These are phyloP conservation scores for Phyllostomus hastatus DNA, from an alignment of 2,113 vertebrate genomes.

Conservation along the genomic window DNA sequence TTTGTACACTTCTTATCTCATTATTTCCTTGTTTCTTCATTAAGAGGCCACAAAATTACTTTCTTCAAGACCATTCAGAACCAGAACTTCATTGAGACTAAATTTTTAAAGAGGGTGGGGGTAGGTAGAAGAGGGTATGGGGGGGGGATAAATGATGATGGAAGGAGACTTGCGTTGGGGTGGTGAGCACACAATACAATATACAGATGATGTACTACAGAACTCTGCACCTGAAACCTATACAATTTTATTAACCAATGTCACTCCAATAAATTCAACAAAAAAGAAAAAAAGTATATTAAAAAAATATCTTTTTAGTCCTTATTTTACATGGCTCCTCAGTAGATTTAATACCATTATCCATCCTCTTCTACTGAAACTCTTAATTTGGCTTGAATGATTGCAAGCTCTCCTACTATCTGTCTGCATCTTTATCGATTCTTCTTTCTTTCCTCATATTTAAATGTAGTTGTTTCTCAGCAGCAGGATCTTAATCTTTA, in stretches of 20 bases:
- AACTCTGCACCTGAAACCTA: too few relatives aligned
- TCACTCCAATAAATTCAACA: too few relatives aligned
- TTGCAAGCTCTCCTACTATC: not conserved
- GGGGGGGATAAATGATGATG: too few relatives aligned
- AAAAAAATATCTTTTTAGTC: not conserved
- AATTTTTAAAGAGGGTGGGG: not conserved
- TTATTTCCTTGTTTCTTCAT: not conserved
- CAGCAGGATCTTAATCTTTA: not conserved
- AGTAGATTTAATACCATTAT: not conserved
- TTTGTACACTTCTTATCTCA: not conserved
- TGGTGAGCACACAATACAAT: too few relatives aligned
- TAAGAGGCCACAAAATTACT: not conserved
- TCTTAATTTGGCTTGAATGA: not conserved
- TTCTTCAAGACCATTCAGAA: not conserved
- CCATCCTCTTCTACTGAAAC: not conserved
- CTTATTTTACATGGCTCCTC: not conserved
- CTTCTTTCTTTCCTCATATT: not conserved
- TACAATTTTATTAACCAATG: too few relatives aligned
- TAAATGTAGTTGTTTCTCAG: not conserved
- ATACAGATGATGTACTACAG: too few relatives aligned
- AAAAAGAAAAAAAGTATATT: too few relatives aligned
- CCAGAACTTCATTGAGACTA: not conserved
- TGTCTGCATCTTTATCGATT: not conserved
- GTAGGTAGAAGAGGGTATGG: too few relatives aligned
- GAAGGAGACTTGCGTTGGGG: too few relatives aligned